Evolutionary conservation across 2,113 vertebrate species (phyloP).

Genomic region (Himantopus leucocephalus): DNA sequence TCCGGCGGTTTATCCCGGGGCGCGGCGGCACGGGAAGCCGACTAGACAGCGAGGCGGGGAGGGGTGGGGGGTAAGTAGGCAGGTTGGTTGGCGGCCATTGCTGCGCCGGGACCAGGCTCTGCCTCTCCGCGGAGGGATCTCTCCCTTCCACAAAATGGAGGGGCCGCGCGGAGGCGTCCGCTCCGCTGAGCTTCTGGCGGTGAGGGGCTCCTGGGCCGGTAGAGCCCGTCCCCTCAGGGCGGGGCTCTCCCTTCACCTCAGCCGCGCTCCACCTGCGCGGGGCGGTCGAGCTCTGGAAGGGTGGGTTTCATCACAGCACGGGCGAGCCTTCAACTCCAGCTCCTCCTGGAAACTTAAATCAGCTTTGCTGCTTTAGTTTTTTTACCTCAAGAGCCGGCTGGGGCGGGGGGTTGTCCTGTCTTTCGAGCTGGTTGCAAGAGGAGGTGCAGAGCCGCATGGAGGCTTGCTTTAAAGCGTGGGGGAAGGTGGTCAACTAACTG

Average conservation of each 20-base stretch:
- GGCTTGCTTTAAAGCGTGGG: fast-evolving
- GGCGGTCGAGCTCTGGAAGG: fast-evolving
- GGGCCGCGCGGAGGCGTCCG: fast-evolving
- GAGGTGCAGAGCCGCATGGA: fast-evolving
- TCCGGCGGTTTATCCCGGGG: too few relatives aligned
- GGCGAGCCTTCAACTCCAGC: fast-evolving
- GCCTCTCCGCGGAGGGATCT: too few relatives aligned
- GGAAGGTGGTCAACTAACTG: fast-evolving
- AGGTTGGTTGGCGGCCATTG: not conserved
- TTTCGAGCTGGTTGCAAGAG: fast-evolving
- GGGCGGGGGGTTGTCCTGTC: fast-evolving
- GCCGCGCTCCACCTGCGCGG: fast-evolving
- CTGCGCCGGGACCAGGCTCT: too few relatives aligned
- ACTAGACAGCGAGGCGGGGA: not conserved
- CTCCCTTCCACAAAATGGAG: fast-evolving
- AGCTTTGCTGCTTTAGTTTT: not conserved
- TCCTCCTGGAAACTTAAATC: fast-evolving
- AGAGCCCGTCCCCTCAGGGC: fast-evolving
- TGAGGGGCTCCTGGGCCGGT: fast-evolving
- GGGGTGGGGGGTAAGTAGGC: not conserved
- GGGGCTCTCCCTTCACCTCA: fast-evolving
- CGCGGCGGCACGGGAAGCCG: not conserved
- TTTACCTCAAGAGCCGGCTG: not conserved
- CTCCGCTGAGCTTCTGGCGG: fast-evolving
- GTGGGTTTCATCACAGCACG: not conserved